A percentile compares a stretch with the other conserved stretches of the same genome.
Evolutionary conservation across 2,797 vertebrate genomes (phyloP).

Genomic region (Simalia tracyae): DNA sequence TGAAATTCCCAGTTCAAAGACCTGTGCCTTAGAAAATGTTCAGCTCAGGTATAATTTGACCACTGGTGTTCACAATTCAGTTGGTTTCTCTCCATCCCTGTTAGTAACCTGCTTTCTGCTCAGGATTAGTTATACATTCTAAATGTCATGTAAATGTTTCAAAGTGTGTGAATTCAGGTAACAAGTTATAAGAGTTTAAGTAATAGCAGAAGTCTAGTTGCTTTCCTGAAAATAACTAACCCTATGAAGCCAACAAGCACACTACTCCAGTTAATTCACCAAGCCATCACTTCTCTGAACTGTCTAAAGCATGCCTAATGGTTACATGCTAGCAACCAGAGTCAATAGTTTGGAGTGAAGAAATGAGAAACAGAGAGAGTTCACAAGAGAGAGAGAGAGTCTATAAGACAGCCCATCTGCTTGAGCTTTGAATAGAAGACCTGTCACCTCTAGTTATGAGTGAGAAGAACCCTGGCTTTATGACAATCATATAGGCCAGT

Average conservation of each 20-base stretch:
- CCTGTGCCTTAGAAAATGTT: background rate
- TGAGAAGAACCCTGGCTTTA: slow-evolving; percentile 54
- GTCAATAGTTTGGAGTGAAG: slow-evolving; percentile 60
- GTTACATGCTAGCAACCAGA: slow-evolving; percentile 59
- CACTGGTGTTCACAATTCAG: background rate
- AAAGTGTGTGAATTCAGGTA: background rate
- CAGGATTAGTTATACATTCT: background rate
- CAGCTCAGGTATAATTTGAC: background rate
- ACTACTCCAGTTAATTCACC: slow-evolving; percentile 57
- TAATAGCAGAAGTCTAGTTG: slow-evolving; percentile 67
- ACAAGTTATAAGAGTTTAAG: background rate
- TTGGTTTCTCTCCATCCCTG: background rate
- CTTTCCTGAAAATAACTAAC: slow-evolving; percentile 37
- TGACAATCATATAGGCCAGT: slow-evolving; percentile 65
- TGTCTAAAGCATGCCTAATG: slow-evolving; percentile 58
- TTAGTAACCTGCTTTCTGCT: background rate
- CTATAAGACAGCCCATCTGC: slow-evolving; percentile 61
- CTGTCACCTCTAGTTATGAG: slow-evolving; percentile 68
- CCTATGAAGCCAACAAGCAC: slow-evolving; percentile 60
- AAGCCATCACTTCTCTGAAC: slow-evolving; percentile 53
- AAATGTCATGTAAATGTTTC: background rate
- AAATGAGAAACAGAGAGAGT: slow-evolving; percentile 32
- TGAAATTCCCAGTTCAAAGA: background rate
- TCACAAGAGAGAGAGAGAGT: slow-evolving; percentile 50
- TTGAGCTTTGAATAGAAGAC: slow-evolving; percentile 52